Evolutionary conservation across 2,888 invertebrate species (phyloP), one percentile per base, ranked within the genome.

Genomic region (Sphaerophoria taeniata): DNA sequence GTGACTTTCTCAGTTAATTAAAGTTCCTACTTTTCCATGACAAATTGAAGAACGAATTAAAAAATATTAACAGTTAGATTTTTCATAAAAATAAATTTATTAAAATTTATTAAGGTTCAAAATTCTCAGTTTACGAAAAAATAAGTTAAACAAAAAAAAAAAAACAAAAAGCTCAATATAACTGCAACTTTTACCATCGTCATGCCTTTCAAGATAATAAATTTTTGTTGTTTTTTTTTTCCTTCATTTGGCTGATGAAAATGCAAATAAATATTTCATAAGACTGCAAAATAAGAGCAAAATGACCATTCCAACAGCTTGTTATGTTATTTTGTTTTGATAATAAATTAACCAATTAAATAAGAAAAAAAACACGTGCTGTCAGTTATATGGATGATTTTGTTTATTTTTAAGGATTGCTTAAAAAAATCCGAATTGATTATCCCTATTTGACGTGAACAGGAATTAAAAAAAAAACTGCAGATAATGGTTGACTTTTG

Each of bases 191-290:
- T 45, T 9, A 61, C 61, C 61, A 61, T 47, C 61, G 61, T 61
- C 61, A 45, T 39, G 49, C 56, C 72, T 55, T 74, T 80, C 2
- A 61, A 75, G 55, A 63, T 63, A 63, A 63, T 63, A 49, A 1
- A 24, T 24, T 24, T 24, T 24, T 24, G 24, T 24, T 24, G 24
- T 24, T 24, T 33, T n/a, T 61, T n/a, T 61, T n/a, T 61, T 31
- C n/a, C 14, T 61, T 31, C 11, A 49, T 63, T 16, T 65, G 80
- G 75, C 75, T 80, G 75, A 80, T 34, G 80, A 70, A 63, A 80
- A 75, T n/a, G 11, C 39, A 45, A 34, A 5, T 49, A 24, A 34
- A 16, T 43, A 74, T 80, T 80, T 80, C 80, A 56, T 80, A 74
- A 80, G 74, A 61, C 47, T 47, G 6, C n/a, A 49, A 14, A 63